Evolutionary conservation across 1,140 invertebrate species (phyloP).

Genomic region (roundworm (Caenorhabditis elegans)): WBcel235 BX284606.5:13653001-13653500

Average conservation of each 20-base stretch:
- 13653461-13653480: too few relatives aligned
- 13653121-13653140: not conserved
- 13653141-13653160: not conserved
- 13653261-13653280: conserved; percentile 9
- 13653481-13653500: too few relatives aligned
- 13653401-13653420: not conserved
- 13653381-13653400: not conserved
- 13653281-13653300: conserved; percentile 22
- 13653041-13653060: too few relatives aligned
- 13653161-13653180: conserved; percentile 5
- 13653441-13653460: not conserved
- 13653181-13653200: not conserved
- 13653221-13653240: not conserved
- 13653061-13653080: too few relatives aligned
- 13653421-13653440: not conserved
- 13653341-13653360: not conserved
- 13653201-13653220: not conserved
- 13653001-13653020: too few relatives aligned
- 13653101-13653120: not conserved
- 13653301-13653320: not conserved
- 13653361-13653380: not conserved
- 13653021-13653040: too few relatives aligned
- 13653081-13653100: not conserved
- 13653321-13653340: not conserved
- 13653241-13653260: not conserved